A percentile compares a stretch with the other conserved stretches of the same genome.
Evolutionary conservation across 1,140 invertebrate genomes (phyloP).

Genomic region (Drosophila auraria): DNA sequence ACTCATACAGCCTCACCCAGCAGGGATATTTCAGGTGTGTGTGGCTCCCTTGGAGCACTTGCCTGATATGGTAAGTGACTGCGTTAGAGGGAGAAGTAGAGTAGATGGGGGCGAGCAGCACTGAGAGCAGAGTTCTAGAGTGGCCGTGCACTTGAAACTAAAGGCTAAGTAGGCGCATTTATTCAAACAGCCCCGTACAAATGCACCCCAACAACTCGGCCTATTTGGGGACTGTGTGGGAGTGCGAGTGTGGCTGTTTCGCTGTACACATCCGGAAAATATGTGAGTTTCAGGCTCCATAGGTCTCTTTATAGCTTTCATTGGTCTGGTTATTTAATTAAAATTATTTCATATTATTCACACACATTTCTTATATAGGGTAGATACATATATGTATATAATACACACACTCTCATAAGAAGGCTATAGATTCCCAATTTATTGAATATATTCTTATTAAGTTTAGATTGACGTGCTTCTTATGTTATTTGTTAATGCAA

Average conservation of each 20-base stretch:
- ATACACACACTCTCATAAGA: background rate
- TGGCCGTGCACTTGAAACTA: conserved; percentile 54
- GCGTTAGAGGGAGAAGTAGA: conserved; percentile 1
- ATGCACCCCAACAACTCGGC: conserved; percentile 39
- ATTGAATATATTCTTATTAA: background rate
- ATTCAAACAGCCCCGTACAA: conserved; percentile 43
- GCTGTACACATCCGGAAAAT: conserved; percentile 37
- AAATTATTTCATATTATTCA: conserved; percentile 35
- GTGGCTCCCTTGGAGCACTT: conserved; percentile 43
- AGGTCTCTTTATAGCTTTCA: conserved; percentile 20
- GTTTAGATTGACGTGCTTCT: background rate
- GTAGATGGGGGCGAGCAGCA: background rate
- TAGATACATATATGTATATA: background rate
- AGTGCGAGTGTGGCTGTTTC: background rate
- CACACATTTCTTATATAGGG: background rate
- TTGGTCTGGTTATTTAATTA: conserved; percentile 43
- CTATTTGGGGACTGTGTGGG: conserved; percentile 46
- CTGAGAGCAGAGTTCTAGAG: conserved; percentile 20
- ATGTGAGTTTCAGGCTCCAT: conserved; percentile 54
- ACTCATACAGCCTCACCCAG: conserved; percentile 41
- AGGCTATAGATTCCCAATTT: too few relatives aligned
- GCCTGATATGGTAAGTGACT: conserved; percentile 33
- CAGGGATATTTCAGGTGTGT: conserved; percentile 20
- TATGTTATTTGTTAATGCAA: background rate
- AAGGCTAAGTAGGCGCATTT: conserved; percentile 59